These are phyloP conservation scores for Chelmon rostratus DNA, from an alignment of 2,797 vertebrate species.

Conservation along the genomic window DNA sequence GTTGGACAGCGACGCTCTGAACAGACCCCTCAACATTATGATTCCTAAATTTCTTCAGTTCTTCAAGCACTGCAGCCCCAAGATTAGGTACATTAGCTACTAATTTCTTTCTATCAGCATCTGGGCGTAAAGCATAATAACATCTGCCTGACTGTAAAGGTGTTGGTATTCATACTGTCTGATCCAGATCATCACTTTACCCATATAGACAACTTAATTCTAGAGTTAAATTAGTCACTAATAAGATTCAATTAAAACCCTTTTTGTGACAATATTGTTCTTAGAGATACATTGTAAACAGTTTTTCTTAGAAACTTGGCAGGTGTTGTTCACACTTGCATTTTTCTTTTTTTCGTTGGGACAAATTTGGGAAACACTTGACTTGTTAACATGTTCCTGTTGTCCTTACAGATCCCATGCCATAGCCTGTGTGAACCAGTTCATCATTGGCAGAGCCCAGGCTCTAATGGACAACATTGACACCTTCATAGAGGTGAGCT, in stretches of 20 bases:
- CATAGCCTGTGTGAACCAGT: constrained; percentile 97
- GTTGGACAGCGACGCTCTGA: constrained; percentile 94
- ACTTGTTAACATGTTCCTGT: neutral
- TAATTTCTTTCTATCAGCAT: too few relatives aligned
- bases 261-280: too few relatives aligned
- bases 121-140: constrained; percentile 62
- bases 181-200: constrained; percentile 49
- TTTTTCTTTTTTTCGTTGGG: too few relatives aligned
- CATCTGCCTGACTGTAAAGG: constrained; percentile 62
- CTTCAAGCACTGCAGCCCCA: constrained; percentile 97
- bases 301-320: too few relatives aligned
- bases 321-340: too few relatives aligned
- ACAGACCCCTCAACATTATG: constrained; percentile 95
- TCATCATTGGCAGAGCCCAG: constrained; percentile 96
- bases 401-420: constrained; percentile 89
- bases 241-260: neutral
- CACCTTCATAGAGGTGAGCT: constrained; percentile 94
- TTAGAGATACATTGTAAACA: too few relatives aligned
- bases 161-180: constrained; percentile 75
- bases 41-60: constrained; percentile 98
- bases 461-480: constrained; percentile 98
- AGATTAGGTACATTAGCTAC: constrained; percentile 89
- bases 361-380: too few relatives aligned
- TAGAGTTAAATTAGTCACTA: neutral
- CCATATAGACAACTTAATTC: accelerated